Percentiles rank a stretch among this genome's conserved stretches.
phyloP scores from a whole-genome alignment of 1,140 invertebrate genomes.

The Megalopta genalis region DNA sequence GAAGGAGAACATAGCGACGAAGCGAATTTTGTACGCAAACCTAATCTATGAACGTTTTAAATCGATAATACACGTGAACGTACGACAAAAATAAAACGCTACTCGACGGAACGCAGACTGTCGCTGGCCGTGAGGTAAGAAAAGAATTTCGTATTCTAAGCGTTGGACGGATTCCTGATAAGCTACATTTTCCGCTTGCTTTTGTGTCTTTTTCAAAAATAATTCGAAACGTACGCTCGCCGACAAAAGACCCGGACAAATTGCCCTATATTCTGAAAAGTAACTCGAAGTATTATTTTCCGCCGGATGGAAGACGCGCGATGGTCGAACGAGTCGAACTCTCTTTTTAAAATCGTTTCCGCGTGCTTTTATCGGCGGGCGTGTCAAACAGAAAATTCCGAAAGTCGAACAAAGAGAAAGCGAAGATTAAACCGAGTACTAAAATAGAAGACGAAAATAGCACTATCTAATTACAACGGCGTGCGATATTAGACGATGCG shows the following conservation, averaged over 20 bases:
- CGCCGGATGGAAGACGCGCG: too few relatives aligned
- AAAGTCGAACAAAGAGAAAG: background rate
- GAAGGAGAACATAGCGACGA: background rate
- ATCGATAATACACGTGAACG: slow-evolving; percentile 9
- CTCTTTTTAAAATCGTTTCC: too few relatives aligned
- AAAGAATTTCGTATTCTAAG: slow-evolving; percentile 49
- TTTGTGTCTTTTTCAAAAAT: slow-evolving; percentile 16
- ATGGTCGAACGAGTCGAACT: too few relatives aligned
- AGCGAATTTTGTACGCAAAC: background rate
- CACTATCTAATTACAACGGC: slow-evolving; percentile 13
- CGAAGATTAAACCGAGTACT: background rate
- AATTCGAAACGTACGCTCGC: background rate
- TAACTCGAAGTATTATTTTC: too few relatives aligned
- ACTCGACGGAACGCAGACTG: slow-evolving; percentile 5
- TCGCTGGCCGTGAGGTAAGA: slow-evolving; percentile 5
- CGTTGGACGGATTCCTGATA: slow-evolving; percentile 75
- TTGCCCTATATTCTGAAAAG: too few relatives aligned
- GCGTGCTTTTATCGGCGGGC: too few relatives aligned
- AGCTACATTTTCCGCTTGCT: slow-evolving; percentile 61
- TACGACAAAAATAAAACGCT: slow-evolving; percentile 15
- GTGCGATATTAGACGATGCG: background rate
- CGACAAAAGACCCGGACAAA: too few relatives aligned
- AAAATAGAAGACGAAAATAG: background rate
- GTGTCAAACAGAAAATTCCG: background rate
- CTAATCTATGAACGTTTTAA: slow-evolving; percentile 24